Evolutionary conservation across 1,140 invertebrate species (phyloP).

Genomic region (Chrysomallon squamiferum): DNA sequence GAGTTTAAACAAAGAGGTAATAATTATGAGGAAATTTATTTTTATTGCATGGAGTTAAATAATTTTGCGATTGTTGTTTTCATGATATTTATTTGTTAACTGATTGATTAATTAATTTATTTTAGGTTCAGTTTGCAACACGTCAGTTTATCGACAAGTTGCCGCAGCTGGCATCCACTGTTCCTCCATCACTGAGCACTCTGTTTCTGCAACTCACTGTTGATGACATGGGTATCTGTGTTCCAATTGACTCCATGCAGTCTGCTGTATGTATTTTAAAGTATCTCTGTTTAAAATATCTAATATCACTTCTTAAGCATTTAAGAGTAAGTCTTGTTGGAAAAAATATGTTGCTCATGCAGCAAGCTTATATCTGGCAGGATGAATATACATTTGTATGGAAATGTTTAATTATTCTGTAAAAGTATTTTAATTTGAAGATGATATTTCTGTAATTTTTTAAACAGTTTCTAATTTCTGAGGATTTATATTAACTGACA

Average conservation of each 20-base stretch:
- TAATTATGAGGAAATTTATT: background rate
- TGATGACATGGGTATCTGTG: slow-evolving; percentile 95
- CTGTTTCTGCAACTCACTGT: slow-evolving; percentile 93
- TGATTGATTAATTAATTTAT: too few relatives aligned
- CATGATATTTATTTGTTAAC: background rate
- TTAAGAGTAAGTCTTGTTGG: too few relatives aligned
- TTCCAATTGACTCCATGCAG: slow-evolving; percentile 80
- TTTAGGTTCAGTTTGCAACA: slow-evolving; percentile 82
- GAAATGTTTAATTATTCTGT: too few relatives aligned
- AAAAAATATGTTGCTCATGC: too few relatives aligned
- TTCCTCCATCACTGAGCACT: slow-evolving; percentile 75
- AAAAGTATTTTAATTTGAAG: too few relatives aligned
- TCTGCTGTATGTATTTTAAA: slow-evolving; percentile 27
- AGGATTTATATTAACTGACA: too few relatives aligned
- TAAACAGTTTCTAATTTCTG: too few relatives aligned
- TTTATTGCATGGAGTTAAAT: background rate
- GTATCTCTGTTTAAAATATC: too few relatives aligned
- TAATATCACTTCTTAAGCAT: too few relatives aligned
- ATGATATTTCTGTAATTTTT: too few relatives aligned
- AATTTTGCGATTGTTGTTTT: background rate
- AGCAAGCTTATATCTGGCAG: too few relatives aligned
- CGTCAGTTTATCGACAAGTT: slow-evolving; percentile 57
- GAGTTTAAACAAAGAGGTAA: slow-evolving; percentile 59
- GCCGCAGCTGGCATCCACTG: slow-evolving; percentile 41
- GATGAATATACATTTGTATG: too few relatives aligned